Evolutionary conservation across 1,140 invertebrate genomes (phyloP), one percentile per base, ranked within the genome.

Genomic region (Oppia nitens): DNA sequence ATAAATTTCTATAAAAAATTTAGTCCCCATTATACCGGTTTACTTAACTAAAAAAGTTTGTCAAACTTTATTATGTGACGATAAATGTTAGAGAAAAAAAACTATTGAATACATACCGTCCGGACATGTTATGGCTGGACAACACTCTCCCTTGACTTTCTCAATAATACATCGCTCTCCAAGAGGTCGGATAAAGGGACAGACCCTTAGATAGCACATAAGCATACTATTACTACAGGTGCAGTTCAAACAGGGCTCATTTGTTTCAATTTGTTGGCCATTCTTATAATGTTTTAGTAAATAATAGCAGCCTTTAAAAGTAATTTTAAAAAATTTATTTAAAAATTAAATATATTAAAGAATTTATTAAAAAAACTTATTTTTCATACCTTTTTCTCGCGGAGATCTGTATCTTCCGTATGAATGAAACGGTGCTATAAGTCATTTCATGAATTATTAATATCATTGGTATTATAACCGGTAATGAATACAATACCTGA

Each of bases 241-340:
- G 74, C 90, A 94, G 73, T 94, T 94, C 32, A 94, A 76, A 73
- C 90, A 94, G 64, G 88, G 87, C 71, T 94, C 90, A 74, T 91
- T 90, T 59, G 88, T 93, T 71, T 88, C 78, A 67, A 94, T 93
- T 66, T 87, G 79, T 68, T 91, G 87, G 53, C 88, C 87, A 75
- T 93, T 87, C 62, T 84, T 80, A 72, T 94, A 93, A 68, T 87
- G 85, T 71, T 89, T 83, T 69, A 87, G 89, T 76, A 92, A 89
- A 75, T 92, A 92, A 73, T 90, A 93, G 72, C 90, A 94, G 64
- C 87, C 87, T 70, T 61, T 1, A 24, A 4, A 57, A 45, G 32
- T 12, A 20, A 47, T 3, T 17, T 6, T 17, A 20, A 11, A 11
- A 23, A 32, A 17, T 23, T 20, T 12, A 24, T 27, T 14, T 49